Evolutionary conservation across 2,888 invertebrate species (phyloP).

Genomic region (Drosophila imparisetae): DNA sequence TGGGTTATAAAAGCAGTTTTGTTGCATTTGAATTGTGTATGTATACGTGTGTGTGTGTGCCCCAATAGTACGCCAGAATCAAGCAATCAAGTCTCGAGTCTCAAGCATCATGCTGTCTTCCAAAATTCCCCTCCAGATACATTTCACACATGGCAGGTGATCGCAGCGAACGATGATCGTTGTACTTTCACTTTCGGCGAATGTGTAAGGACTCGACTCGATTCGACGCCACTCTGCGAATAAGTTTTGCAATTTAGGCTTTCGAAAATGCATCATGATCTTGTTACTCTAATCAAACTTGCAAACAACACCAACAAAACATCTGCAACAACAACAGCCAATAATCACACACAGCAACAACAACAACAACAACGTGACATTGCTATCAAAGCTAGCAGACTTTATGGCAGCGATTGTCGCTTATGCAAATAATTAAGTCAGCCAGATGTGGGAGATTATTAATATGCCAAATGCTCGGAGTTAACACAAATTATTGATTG

Average conservation of each 20-base stretch:
- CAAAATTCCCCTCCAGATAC: constrained; percentile 53
- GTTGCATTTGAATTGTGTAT: constrained; percentile 30
- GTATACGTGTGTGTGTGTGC: neutral
- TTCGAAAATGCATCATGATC: constrained; percentile 78
- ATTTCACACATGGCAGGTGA: constrained; percentile 58
- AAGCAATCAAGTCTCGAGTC: constrained; percentile 22
- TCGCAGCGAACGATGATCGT: constrained; percentile 53
- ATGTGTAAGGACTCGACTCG: constrained; percentile 51
- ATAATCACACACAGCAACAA: neutral
- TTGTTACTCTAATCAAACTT: constrained; percentile 73
- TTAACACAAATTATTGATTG: constrained; percentile 30
- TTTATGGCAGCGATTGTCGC: constrained; percentile 24
- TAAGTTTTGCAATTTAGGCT: constrained; percentile 62
- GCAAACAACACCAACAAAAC: constrained; percentile 60
- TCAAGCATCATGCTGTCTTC: constrained; percentile 21
- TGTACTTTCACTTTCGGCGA: constrained; percentile 57
- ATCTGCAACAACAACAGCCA: constrained; percentile 18
- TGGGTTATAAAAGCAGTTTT: constrained; percentile 1
- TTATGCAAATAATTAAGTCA: constrained; percentile 48
- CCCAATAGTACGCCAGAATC: constrained; percentile 11
- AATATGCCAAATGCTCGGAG: neutral
- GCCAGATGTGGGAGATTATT: constrained; percentile 39
- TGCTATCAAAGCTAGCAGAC: constrained; percentile 46
- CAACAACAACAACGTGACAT: constrained; percentile 40
- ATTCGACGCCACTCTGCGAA: constrained; percentile 3